phyloP scores from a whole-genome alignment of 2,797 vertebrate genomes.

The Eulemur albifrons region DNA sequence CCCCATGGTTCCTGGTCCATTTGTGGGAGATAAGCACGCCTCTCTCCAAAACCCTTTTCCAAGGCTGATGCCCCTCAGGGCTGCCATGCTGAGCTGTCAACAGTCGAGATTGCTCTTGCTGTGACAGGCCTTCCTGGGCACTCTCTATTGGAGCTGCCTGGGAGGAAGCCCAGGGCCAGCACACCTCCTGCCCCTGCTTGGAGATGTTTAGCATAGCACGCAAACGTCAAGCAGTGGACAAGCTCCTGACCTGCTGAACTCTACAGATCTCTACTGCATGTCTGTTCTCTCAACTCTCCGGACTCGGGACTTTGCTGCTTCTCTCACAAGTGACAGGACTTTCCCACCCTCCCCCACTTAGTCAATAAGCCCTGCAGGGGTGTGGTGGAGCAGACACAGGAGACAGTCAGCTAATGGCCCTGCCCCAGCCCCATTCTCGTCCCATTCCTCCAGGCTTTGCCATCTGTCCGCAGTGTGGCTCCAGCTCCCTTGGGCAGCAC shows the following conservation, averaged over 20 bases:
- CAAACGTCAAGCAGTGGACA: neutral
- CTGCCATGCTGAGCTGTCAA: neutral
- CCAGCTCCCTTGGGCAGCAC: accelerated
- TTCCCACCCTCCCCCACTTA: neutral
- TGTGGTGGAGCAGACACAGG: neutral
- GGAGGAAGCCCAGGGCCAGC: neutral
- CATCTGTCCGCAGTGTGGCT: neutral
- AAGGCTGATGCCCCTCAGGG: neutral
- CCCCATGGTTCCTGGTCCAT: neutral
- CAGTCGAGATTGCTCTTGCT: neutral
- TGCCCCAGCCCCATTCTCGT: accelerated
- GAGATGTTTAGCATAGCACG: neutral
- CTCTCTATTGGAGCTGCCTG: neutral
- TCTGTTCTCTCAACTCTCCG: neutral
- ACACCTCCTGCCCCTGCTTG: neutral
- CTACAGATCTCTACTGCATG: neutral
- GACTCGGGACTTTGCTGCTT: neutral
- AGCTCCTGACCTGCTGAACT: neutral
- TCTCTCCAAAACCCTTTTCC: neutral
- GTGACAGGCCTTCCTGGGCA: neutral
- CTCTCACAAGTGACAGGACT: neutral
- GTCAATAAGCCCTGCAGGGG: neutral
- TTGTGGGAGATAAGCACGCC: neutral
- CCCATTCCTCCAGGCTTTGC: neutral
- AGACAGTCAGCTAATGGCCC: neutral